phyloP scores from a whole-genome alignment of 1,140 invertebrate genomes.

The Adoxophyes honmai region DNA sequence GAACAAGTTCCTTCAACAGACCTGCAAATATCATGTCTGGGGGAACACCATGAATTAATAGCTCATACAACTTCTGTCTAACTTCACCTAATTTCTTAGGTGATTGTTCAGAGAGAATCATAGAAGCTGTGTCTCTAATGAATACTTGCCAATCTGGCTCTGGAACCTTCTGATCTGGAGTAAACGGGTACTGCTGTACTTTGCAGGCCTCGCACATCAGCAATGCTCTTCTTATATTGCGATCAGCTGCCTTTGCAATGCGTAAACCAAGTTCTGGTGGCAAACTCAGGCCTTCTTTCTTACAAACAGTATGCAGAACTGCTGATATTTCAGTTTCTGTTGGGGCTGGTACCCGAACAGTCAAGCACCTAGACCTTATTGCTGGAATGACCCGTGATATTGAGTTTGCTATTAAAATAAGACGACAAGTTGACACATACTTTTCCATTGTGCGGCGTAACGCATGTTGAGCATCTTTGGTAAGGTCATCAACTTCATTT shows the following conservation, averaged over 20 bases:
- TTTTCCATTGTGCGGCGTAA: conserved; percentile 99
- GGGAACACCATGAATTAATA: conserved; percentile 96
- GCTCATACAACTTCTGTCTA: conserved; percentile 93
- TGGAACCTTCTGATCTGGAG: conserved; percentile 87
- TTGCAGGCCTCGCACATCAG: conserved; percentile 96
- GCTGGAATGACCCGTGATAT: conserved; percentile 97
- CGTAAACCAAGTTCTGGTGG: conserved; percentile 87
- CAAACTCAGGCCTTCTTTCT: conserved; percentile 90
- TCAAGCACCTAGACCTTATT: conserved; percentile 95
- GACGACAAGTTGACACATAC: conserved; percentile 95
- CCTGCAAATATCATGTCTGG: conserved; percentile 95
- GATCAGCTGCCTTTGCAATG: conserved; percentile 88
- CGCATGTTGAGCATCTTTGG: conserved; percentile 98
- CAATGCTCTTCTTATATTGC: conserved; percentile 96
- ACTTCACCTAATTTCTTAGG: conserved; percentile 91
- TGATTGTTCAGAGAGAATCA: conserved; percentile 93
- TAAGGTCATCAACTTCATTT: conserved; percentile 97
- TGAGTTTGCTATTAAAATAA: conserved; percentile 97
- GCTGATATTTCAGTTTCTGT: conserved; percentile 85
- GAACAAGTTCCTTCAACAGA: conserved; percentile 89
- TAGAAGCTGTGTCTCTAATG: conserved; percentile 90
- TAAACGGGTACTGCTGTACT: conserved; percentile 95
- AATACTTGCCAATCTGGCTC: conserved; percentile 97
- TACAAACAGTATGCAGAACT: conserved; percentile 86
- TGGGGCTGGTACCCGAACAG: conserved; percentile 94